A percentile compares a stretch with the other conserved stretches of the same genome.
These are phyloP conservation scores for Brachylomia viminalis DNA, from an alignment of 2,888 invertebrate genomes.

Conservation along the genomic window DNA sequence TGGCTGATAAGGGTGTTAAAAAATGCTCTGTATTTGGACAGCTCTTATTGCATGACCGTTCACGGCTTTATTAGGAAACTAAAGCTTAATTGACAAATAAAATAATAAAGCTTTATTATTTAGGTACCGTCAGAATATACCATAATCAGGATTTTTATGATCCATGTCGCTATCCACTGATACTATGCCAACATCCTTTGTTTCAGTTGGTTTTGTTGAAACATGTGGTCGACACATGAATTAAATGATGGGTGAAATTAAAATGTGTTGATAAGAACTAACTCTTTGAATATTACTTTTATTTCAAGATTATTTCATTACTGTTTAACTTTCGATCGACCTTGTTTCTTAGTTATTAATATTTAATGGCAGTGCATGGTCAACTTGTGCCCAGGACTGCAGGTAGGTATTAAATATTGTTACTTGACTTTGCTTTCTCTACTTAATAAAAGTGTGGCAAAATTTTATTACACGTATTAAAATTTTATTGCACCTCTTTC, in stretches of 20 bases:
- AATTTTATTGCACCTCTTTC: constrained; percentile 10
- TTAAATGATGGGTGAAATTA: constrained; percentile 41
- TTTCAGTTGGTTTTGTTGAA: not conserved
- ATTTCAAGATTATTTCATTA: not conserved
- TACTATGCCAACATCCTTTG: not conserved
- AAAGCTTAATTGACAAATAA: too few relatives aligned
- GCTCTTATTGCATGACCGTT: too few relatives aligned
- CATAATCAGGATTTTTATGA: too few relatives aligned
- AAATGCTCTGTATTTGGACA: too few relatives aligned
- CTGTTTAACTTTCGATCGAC: not conserved
- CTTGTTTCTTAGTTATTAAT: not conserved
- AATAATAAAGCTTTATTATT: too few relatives aligned
- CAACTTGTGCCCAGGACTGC: constrained; percentile 17
- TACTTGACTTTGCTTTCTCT: constrained; percentile 45
- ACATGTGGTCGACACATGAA: constrained; percentile 64
- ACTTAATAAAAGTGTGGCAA: constrained; percentile 8
- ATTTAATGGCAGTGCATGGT: constrained; percentile 30
- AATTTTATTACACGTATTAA: constrained; percentile 17
- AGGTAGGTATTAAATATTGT: not conserved
- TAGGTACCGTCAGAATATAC: too few relatives aligned
- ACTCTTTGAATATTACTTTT: not conserved
- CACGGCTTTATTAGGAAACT: too few relatives aligned
- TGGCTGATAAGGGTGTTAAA: too few relatives aligned
- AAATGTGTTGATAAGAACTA: constrained; percentile 25
- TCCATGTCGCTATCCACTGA: not conserved